These are phyloP conservation scores for Cichladusa arquata DNA, from an alignment of 2,113 vertebrate species.

Conservation along the genomic window DNA sequence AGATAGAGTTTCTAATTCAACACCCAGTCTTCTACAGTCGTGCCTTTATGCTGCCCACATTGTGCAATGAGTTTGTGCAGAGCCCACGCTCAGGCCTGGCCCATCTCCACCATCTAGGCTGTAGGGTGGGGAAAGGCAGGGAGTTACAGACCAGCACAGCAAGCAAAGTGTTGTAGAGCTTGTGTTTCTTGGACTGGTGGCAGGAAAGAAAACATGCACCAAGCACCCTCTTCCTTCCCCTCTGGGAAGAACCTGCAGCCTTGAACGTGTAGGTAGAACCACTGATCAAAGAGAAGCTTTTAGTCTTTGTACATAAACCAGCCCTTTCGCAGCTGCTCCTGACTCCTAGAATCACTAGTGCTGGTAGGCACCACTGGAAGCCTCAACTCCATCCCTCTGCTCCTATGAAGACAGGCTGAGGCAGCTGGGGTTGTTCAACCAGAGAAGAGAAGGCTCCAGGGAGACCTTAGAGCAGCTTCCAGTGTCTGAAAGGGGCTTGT, in stretches of 20 bases:
- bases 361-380: neutral
- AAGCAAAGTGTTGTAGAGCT: neutral
- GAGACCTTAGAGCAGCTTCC: neutral
- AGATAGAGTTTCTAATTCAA: neutral
- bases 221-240: neutral
- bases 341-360: neutral
- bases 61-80: neutral
- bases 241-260: rapidly evolving
- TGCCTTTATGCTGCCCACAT: neutral
- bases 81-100: neutral
- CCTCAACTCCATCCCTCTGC: neutral
- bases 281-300: neutral
- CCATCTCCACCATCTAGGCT: neutral
- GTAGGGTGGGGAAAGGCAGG: neutral
- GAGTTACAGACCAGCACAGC: neutral
- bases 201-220: neutral
- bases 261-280: neutral
- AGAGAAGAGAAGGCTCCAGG: neutral
- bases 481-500: neutral
- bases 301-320: neutral
- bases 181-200: neutral
- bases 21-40: neutral
- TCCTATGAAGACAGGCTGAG: neutral
- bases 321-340: neutral
- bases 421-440: neutral